Percentiles rank a stretch among this genome's conserved stretches.
These are phyloP conservation scores for Calonectris borealis DNA, from an alignment of 2,113 vertebrate species.

Conservation along the genomic window DNA sequence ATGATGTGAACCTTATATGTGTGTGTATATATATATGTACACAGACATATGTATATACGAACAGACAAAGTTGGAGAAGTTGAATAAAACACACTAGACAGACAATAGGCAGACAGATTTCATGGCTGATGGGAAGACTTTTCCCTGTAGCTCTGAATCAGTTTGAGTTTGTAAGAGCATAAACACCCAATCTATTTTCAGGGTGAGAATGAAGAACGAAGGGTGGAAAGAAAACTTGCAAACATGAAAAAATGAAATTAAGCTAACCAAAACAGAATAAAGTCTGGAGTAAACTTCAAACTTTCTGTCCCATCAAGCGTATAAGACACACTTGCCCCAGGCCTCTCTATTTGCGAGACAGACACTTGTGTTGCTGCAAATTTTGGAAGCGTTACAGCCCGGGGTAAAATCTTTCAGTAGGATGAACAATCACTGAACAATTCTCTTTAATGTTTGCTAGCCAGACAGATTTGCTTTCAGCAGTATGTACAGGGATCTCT, in stretches of 20 bases:
- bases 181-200: not conserved
- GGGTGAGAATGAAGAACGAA: not conserved
- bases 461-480: not conserved
- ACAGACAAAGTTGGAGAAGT: not conserved
- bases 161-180: not conserved
- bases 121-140: not conserved
- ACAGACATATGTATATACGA: not conserved
- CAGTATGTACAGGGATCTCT: not conserved
- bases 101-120: not conserved
- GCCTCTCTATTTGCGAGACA: not conserved
- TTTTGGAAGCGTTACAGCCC: not conserved
- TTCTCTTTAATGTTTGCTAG: not conserved
- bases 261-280: not conserved
- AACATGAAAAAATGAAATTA: not conserved
- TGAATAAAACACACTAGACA: not conserved
- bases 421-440: not conserved
- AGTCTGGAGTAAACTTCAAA: not conserved
- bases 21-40: not conserved
- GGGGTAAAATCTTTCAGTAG: not conserved
- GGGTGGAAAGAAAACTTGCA: not conserved
- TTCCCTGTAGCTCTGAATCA: not conserved
- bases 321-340: not conserved
- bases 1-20: not conserved
- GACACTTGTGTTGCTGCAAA: not conserved
- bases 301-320: not conserved